Base-by-base conservation (phyloP, 2,113 vertebrate species). In the Phaethon lepturus region DNA sequence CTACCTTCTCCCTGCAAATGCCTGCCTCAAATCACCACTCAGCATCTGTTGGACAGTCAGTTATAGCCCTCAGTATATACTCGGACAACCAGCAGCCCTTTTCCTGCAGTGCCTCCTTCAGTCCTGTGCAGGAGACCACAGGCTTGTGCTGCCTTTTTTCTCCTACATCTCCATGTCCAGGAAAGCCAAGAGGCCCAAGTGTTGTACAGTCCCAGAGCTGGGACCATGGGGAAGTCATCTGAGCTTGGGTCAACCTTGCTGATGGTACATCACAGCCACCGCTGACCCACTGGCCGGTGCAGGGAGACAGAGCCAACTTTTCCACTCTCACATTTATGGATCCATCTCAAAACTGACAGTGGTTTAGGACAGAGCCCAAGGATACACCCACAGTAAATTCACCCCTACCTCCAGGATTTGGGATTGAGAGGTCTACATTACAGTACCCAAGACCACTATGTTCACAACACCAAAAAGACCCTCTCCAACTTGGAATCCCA, bases 221-320 rank as follows among this genome's bases (percentile, higher is more conserved):
- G 13, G 55, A 44, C 38, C 35, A 9, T 0, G 3, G 22, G 16
- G 24, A 38, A 77, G 17, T 44, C 71, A 47, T 2, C 7, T 22
- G 56, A 44, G 63, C 44, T 29, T 4, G 17, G 35, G 71, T n/a
- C 45, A n/a, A 5, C 20, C 63, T 52, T 11, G 24, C 45, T 38
- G 58, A 12, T 7, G 18, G 50, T 31, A 35, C 49, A 6, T 13
- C 24, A 10, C 64, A 35, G 40, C 47, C 64, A 33, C 33, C 22
- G 1, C 73, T 15, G 38, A 44, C 35, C 31, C 20, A 13, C 17
- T 5, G 2, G 8, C 20, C 35, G 1, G 9, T 1, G 5, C 42
- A 64, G 31, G n/a, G 68, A 17, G 47, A 24, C 55, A 16, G 31
- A 50, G 25, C 13, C 19, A 14, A 25, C 47, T 38, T 28, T 45